Percentiles rank a stretch among this genome's conserved stretches.
Conservation (phyloP, 23 tunicate species). For the Trididemnum miniatum region DNA sequence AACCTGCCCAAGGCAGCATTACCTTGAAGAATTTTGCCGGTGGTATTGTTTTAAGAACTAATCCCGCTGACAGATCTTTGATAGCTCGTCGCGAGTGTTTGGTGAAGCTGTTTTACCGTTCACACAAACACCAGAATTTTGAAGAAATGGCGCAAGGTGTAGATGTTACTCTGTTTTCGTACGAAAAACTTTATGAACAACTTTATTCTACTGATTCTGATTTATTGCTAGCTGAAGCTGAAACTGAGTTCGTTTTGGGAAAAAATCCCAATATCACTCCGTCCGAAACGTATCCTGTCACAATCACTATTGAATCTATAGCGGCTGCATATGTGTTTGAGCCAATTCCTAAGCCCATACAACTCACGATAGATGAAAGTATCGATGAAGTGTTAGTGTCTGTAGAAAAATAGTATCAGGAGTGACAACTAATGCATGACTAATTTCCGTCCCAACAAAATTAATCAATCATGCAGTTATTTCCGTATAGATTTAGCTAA, state of each 20-base stretch:
- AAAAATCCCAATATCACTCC: background rate
- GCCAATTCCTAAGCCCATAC: too few relatives aligned
- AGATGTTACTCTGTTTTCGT: slow-evolving; percentile 23
- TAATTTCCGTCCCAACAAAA: too few relatives aligned
- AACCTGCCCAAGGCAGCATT: background rate
- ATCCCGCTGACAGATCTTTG: background rate
- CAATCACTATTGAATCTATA: background rate
- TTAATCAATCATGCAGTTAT: too few relatives aligned
- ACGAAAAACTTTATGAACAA: background rate
- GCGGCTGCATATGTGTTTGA: background rate
- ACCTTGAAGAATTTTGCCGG: too few relatives aligned
- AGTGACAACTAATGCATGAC: too few relatives aligned
- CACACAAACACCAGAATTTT: background rate
- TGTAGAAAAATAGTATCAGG: too few relatives aligned
- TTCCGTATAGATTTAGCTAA: too few relatives aligned
- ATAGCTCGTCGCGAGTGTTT: background rate
- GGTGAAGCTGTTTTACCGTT: slow-evolving; percentile 2
- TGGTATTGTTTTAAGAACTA: background rate
- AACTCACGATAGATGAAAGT: too few relatives aligned
- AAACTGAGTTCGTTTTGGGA: background rate
- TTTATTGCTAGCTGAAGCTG: background rate
- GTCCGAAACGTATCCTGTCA: background rate
- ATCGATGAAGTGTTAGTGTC: too few relatives aligned
- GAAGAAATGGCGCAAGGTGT: slow-evolving; percentile 20
- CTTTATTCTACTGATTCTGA: background rate